Conservation (phyloP, 2,113 vertebrate genomes). For the Onychostoma macrolepis region DNA sequence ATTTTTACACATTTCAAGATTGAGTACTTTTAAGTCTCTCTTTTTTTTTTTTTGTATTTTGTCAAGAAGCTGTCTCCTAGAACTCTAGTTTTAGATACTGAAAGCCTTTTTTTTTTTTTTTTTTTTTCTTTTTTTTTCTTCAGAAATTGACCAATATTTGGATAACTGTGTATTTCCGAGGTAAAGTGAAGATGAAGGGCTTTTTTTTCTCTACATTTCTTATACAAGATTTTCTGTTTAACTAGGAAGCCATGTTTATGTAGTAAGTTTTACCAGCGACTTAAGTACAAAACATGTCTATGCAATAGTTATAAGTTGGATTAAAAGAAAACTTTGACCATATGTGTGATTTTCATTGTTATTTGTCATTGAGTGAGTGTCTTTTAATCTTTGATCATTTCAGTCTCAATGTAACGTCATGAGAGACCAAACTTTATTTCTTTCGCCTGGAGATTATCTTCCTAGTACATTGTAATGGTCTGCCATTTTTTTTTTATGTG, state of each 20-base stretch:
- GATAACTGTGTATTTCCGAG: constrained; percentile 3
- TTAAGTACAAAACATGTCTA: constrained; percentile 55
- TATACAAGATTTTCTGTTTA: not conserved
- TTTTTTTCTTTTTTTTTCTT: not conserved
- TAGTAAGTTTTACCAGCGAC: constrained; percentile 25
- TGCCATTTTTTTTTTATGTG: not conserved
- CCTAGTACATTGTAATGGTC: not conserved
- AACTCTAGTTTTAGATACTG: not conserved
- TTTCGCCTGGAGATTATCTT: not conserved
- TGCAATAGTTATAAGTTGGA: constrained; percentile 32
- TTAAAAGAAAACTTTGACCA: not conserved
- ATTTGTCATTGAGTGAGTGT: not conserved
- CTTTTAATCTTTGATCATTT: not conserved
- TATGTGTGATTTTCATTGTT: not conserved
- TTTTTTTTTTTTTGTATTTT: not conserved
- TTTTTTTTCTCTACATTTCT: constrained; percentile 15
- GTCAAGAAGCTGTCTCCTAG: not conserved
- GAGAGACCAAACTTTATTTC: not conserved
- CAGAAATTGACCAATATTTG: not conserved
- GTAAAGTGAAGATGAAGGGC: constrained; percentile 25
- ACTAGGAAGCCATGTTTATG: not conserved
- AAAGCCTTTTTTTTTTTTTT: not conserved
- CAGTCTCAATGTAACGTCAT: not conserved
- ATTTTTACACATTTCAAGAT: not conserved
- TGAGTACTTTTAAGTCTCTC: not conserved